Base-by-base conservation (phyloP, 30 jellyfish, hydroid and myxozoan species). In the Sanderia malayensis region DNA sequence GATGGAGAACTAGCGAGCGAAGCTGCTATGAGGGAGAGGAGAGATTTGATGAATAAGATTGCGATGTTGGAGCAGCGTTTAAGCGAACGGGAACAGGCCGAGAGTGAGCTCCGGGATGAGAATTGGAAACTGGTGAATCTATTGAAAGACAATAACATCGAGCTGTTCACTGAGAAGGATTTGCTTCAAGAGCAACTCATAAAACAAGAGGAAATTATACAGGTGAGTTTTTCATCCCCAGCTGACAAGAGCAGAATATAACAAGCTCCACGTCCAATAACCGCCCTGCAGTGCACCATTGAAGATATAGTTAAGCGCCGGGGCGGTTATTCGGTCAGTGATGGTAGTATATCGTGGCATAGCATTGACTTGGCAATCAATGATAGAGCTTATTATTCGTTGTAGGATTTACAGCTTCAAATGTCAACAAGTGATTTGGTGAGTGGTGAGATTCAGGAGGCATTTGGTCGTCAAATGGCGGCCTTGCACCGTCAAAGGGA, bases 401-500 rank as follows among this genome's bases (percentile, higher is more conserved):
- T 37, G 57, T 3, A 85, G 95, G 95, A 67, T 3, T 28, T 85
- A 61, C 95, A 74, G 19, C 78, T 66, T 30, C 32, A 85, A 46
- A 44, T 85, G 71, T 65, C 87, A 44, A 75, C 87, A 0, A 67
- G 86, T 46, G 77, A 58, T 30, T 73, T 57, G 23, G 95, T 85
- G 20, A 65, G 86, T 1, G 62, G 33, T 22, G 95, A 85, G 27
- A 68, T 85, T 41, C 95, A 85, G 49, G 95, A 85, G 55, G 88
- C 87, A 20, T 75, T 85, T 59, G 87, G 95, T 1, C 83, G 86
- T 24, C 95, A 85, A 32, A 29, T 85, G 52, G 81, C 95, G 11
- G 88, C 87, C 32, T 72, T 85, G 59, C 84, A 85, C 29, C 80
- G 82, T 4, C 95, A 85, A 59, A 66, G 95, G 31, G 95, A 85